A percentile compares a stretch with the other conserved stretches of the same genome.
Evolutionary conservation across 2,888 invertebrate species (phyloP).

Genomic region (Spisula subtruncata): DNA sequence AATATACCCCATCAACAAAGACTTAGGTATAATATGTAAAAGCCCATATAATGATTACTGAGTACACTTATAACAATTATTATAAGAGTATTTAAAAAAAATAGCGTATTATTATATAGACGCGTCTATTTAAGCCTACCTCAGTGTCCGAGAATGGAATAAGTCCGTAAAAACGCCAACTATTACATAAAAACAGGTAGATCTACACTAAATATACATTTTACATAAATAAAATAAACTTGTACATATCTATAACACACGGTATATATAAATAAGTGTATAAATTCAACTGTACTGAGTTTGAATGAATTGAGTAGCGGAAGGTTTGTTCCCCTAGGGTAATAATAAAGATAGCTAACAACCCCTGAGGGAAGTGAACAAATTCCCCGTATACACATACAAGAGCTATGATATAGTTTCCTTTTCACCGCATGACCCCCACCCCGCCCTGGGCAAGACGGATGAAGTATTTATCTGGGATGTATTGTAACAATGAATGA

Average conservation of each 20-base stretch:
- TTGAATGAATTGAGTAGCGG: conserved; percentile 23
- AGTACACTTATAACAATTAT: too few relatives aligned
- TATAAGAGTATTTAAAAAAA: too few relatives aligned
- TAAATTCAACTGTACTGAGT: neutral
- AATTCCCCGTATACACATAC: conserved; percentile 7
- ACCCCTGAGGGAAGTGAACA: conserved; percentile 24
- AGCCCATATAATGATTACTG: too few relatives aligned
- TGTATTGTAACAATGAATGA: conserved; percentile 35
- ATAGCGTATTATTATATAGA: too few relatives aligned
- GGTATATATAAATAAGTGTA: neutral
- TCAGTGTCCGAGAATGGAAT: neutral
- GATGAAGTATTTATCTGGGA: conserved; percentile 50
- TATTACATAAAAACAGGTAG: neutral
- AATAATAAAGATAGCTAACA: conserved; percentile 18
- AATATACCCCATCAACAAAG: too few relatives aligned
- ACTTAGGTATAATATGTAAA: too few relatives aligned
- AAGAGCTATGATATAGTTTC: conserved; percentile 30
- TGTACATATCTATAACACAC: neutral
- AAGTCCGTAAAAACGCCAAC: neutral
- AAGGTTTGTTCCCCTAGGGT: neutral
- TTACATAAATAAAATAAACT: neutral
- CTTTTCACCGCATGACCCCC: conserved; percentile 38
- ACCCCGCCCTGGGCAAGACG: conserved; percentile 32
- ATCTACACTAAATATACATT: neutral
- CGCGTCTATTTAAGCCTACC: neutral